Evolutionary conservation across 2,888 invertebrate species (phyloP), one percentile per base, ranked within the genome.

Genomic region (Thumatha senex): DNA sequence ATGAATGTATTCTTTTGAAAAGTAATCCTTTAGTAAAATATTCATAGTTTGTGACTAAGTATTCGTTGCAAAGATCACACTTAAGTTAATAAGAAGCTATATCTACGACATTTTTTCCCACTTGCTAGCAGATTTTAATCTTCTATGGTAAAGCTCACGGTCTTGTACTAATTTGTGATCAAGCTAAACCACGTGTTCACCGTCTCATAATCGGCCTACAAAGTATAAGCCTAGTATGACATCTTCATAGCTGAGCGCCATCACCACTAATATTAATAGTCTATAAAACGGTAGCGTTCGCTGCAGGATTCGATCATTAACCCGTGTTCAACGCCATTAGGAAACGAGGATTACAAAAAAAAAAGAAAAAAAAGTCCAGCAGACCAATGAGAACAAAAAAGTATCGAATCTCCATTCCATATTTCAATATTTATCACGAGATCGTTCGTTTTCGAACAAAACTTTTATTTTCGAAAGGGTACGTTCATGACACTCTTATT

Each of bases 401-500:
- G 73, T 74, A 84, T 81, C 80, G 78, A 73, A 84, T 86, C 86
- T 84, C 82, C 83, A 83, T 84, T 84, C 86, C 86, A 89, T 89
- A 90, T 87, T 89, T 89, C 87, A 90, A 89, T 86, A 89, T 89
- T 90, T 90, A 90, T 89, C 89, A 82, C 84, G 66, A 74, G 83
- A 90, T 88, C 89, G 81, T 83, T 81, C 84, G 80, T 89, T 89
- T 90, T 82, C 83, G 85, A 86, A 86, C 85, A 81, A 88, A 89
- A 88, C 82, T 53, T 51, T 53, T 53, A 48, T 53, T 45, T 45
- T 80, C 82, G 76, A 84, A 85, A 80, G 77, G 82, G 74, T 71
- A 69, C 61, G 71, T 62, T 60, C 69, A 66, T 70, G 62, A 66
- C 60, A 66, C 62, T 76, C 74, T 68, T 63, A 67, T 68, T 68